Base-by-base conservation (phyloP, 2,797 vertebrate genomes). In the Onychomys leucogaster region DNA sequence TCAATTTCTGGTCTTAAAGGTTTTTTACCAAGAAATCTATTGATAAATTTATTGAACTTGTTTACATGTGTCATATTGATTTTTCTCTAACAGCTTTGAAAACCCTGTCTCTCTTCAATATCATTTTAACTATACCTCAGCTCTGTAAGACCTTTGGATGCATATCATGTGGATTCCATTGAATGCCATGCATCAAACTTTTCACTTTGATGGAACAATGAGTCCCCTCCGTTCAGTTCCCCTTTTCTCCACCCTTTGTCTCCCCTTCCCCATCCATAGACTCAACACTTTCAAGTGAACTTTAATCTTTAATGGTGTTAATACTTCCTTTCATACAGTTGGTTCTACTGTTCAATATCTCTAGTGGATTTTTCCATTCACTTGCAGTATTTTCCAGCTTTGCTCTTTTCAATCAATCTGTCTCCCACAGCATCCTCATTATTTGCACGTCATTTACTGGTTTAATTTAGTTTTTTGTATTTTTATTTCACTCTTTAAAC, bases 1-100 rank as follows among this genome's bases (percentile, higher is more conserved):
- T 27, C 29, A 85, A 8, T 83, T 88, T 83, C 73, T 91, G 34
- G 17, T 37, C 14, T 89, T 1, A 57, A 75, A 75, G 1, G 7
- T 73, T 75, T 80, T 29, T 82, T n/a, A 32, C n/a, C 67, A 76
- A 92, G 59, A 95, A 95, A 75, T 67, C 75, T 12, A 10, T 16
- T 86, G 65, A 82, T 27, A 76, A 69, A 41, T 19, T 90, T 23
- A 71, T n/a, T 80, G 57, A 95, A 29, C 25, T n/a, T 75, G 16
- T n/a, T 88, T 89, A 57, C 55, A 61, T 9, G 11, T 61, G 43
- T 69, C 13, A 46, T 29, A 55, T 34, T 90, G 17, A 46, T 90
- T 86, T 86, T 82, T 34, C 11, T 34, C 69, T 82, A 61, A 12
- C 6, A 11, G 17, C 29, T 84, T 91, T 67, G 16, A 91, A 83